phyloP scores from a whole-genome alignment of 2,797 vertebrate genomes.

The Monodelphis domestica region DNA sequence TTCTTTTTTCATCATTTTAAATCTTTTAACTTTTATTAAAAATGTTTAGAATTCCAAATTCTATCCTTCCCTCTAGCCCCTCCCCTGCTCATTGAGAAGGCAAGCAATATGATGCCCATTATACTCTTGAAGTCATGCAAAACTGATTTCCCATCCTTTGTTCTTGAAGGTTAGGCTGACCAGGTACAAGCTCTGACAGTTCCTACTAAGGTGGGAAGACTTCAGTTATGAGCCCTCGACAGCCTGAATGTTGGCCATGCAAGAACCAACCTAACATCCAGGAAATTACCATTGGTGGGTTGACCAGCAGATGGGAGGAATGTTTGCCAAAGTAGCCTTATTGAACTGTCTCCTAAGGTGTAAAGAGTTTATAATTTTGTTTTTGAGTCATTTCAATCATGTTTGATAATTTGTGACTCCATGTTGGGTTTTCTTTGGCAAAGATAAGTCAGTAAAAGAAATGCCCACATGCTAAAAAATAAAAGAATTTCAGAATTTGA shows the following conservation, averaged over 20 bases:
- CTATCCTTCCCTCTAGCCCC: neutral
- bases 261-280: neutral
- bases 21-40: neutral
- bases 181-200: neutral
- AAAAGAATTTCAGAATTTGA: neutral
- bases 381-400: too few species aligned
- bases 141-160: neutral
- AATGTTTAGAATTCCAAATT: neutral
- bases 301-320: neutral
- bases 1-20: neutral
- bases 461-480: neutral
- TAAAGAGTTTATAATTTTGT: neutral
- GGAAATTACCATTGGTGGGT: neutral
- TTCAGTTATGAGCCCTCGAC: neutral
- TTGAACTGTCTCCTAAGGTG: neutral
- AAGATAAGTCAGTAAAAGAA: neutral
- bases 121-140: neutral
- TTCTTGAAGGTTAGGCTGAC: neutral
- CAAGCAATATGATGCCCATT: neutral
- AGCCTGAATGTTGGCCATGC: neutral
- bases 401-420: too few species aligned
- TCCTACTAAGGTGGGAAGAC: neutral
- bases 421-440: too few species aligned
- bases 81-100: neutral
- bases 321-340: neutral